These are phyloP conservation scores for Trochalopteron elliotii DNA, from an alignment of 2,113 vertebrate genomes.

Conservation along the genomic window DNA sequence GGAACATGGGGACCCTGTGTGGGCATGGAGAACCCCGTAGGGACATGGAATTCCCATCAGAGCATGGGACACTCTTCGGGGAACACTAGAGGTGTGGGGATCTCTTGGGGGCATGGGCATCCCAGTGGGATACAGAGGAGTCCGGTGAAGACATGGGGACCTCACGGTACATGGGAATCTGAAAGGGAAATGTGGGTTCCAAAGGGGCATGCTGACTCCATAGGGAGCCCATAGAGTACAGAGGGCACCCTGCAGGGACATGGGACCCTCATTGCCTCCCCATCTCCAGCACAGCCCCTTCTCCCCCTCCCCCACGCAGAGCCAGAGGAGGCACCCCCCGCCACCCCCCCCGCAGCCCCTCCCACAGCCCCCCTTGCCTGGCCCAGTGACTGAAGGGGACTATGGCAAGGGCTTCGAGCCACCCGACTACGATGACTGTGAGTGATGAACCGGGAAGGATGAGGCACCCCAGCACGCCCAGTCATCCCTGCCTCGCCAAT, in stretches of 20 bases:
- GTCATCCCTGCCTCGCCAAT: no score
- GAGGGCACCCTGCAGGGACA: not conserved
- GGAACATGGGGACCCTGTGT: no score
- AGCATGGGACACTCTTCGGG: not conserved
- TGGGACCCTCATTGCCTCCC: not conserved
- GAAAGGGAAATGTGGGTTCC: not conserved
- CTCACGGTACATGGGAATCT: not conserved
- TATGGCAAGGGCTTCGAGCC: conserved; percentile 55
- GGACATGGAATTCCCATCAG: no score
- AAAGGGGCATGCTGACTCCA: not conserved
- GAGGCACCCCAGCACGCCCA: not conserved
- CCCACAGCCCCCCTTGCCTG: not conserved
- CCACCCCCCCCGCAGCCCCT: not conserved
- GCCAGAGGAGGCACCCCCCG: rapidly evolving
- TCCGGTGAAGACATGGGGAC: not conserved
- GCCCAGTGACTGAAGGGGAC: not conserved
- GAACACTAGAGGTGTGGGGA: not conserved
- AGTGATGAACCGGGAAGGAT: not conserved
- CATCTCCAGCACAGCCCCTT: not conserved
- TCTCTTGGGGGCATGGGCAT: not conserved
- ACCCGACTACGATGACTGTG: conserved; percentile 67
- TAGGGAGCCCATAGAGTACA: not conserved
- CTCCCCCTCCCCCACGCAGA: not conserved
- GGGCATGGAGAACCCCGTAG: not conserved
- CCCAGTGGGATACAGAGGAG: not conserved